A percentile compares a stretch with the other conserved stretches of the same genome.
Conservation (phyloP, 2,113 vertebrate species). For the Lepus europaeus region DNA sequence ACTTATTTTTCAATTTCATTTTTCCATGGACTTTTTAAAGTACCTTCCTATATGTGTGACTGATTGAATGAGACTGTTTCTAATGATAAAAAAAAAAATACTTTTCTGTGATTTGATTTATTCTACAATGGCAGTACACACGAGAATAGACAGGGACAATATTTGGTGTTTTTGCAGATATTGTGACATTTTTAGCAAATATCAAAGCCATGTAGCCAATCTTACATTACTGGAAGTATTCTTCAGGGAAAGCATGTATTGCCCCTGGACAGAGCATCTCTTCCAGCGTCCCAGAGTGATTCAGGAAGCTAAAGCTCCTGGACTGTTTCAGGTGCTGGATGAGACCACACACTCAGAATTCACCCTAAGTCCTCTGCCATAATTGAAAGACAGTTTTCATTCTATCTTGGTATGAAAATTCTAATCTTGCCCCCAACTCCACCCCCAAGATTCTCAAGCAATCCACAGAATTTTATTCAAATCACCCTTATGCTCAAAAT, state of each 20-base stretch:
- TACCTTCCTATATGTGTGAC: neutral
- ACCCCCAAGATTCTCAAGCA: neutral
- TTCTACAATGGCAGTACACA: neutral
- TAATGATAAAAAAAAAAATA: neutral
- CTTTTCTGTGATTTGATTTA: neutral
- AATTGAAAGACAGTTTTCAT: constrained; percentile 24
- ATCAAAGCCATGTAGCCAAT: neutral
- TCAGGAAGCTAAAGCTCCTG: neutral
- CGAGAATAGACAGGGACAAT: neutral
- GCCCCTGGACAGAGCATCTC: neutral
- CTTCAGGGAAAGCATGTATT: neutral
- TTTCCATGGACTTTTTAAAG: too few relatives aligned
- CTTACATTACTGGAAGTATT: neutral
- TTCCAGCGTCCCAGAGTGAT: neutral
- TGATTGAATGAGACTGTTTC: neutral
- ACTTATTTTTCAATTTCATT: too few relatives aligned
- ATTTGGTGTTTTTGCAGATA: neutral
- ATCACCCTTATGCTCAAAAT: neutral
- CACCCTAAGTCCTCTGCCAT: neutral
- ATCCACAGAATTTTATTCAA: constrained; percentile 32
- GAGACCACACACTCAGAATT: neutral
- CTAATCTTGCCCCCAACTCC: neutral
- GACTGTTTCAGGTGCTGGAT: neutral
- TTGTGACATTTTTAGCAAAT: constrained; percentile 2
- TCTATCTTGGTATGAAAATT: neutral